phyloP scores from a whole-genome alignment of 2,113 vertebrate genomes.

The Garra rufa region DNA sequence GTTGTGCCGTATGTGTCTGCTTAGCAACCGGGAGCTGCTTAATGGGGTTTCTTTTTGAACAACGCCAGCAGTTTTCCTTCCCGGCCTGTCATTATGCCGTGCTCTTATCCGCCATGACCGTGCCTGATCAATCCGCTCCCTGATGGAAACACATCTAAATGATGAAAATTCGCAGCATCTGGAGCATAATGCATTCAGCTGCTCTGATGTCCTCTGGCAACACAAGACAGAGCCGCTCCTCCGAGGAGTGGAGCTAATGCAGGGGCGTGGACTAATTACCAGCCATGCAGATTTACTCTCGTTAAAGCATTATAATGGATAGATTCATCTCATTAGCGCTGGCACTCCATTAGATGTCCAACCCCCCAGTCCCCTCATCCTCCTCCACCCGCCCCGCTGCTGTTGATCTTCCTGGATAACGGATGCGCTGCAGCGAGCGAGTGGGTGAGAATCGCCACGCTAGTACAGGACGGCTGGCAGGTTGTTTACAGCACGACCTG shows the following conservation, averaged over 20 bases:
- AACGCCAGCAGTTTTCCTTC: constrained; percentile 17
- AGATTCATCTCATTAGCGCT: constrained; percentile 69
- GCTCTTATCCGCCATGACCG: constrained; percentile 49
- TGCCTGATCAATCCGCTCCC: constrained; percentile 61
- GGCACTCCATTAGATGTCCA: constrained; percentile 49
- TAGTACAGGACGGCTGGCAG: constrained; percentile 35
- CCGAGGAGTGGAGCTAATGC: constrained; percentile 64
- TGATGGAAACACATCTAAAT: constrained; percentile 57
- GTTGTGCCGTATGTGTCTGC: constrained; percentile 15
- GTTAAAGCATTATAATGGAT: constrained; percentile 67
- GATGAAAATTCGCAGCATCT: constrained; percentile 64
- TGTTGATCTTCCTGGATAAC: constrained; percentile 35
- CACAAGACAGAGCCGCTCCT: constrained; percentile 50
- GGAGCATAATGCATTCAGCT: constrained; percentile 64
- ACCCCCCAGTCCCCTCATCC: neutral
- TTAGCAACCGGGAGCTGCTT: constrained; percentile 39
- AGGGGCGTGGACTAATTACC: constrained; percentile 68
- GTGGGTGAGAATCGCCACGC: constrained; percentile 12
- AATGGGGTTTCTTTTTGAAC: constrained; percentile 29
- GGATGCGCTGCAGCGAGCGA: constrained; percentile 2
- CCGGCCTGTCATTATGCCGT: constrained; percentile 53
- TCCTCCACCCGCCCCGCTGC: neutral
- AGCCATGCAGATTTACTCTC: constrained; percentile 65
- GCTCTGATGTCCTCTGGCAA: constrained; percentile 58
- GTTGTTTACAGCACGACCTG: constrained; percentile 44